Percentiles rank a stretch among this genome's conserved stretches.
Conservation (phyloP, 1,140 invertebrate species). For the Apis cerana region DNA sequence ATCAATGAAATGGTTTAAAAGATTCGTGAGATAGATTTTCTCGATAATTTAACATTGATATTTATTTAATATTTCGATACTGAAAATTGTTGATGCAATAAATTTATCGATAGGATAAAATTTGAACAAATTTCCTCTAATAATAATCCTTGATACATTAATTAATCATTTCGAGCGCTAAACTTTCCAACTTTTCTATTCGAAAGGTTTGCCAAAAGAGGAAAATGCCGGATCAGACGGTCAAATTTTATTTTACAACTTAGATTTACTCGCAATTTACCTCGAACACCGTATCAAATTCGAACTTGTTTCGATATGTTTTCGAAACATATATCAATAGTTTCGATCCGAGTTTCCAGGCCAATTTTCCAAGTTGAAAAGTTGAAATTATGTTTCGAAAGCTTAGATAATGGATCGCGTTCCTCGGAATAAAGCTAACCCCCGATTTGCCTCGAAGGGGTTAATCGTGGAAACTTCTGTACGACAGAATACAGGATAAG, state of each 20-base stretch:
- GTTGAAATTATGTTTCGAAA: not conserved
- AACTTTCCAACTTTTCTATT: not conserved
- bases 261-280: not conserved
- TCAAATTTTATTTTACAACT: not conserved
- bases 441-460: not conserved
- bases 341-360: not conserved
- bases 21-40: too few relatives aligned
- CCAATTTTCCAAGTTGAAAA: not conserved
- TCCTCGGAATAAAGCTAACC: not conserved
- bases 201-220: not conserved
- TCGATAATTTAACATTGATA: too few relatives aligned
- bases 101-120: too few relatives aligned
- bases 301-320: not conserved
- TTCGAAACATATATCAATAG: not conserved
- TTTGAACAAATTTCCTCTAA: too few relatives aligned
- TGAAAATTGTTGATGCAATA: too few relatives aligned
- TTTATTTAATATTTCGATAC: too few relatives aligned
- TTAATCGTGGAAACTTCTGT: not conserved
- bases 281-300: too few relatives aligned
- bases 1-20: too few relatives aligned
- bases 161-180: not conserved
- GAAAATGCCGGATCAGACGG: not conserved
- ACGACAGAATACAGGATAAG: too few relatives aligned
- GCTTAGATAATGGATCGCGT: not conserved
- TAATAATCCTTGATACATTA: too few relatives aligned